Conservation (phyloP, 1,140 invertebrate species). For the Anastrepha ludens region DNA sequence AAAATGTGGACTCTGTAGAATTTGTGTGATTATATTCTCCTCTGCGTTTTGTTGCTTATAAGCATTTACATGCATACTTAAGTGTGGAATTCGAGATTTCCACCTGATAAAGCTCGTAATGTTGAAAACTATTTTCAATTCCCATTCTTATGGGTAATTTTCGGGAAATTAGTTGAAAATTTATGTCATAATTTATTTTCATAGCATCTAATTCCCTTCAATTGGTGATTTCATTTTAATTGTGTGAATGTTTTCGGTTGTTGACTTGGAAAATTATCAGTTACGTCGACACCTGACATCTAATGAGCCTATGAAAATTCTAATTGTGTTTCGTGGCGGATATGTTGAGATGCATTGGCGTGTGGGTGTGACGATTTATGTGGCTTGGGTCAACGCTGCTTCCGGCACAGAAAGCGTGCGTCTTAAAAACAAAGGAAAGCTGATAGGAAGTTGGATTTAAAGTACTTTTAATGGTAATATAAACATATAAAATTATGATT, state of each 20-base stretch:
- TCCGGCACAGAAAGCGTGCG: background rate
- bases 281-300: background rate
- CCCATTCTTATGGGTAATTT: background rate
- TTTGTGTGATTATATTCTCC: background rate
- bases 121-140: background rate
- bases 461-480: background rate
- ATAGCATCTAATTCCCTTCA: background rate
- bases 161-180: background rate
- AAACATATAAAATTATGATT: constrained; percentile 39
- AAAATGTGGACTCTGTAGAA: background rate
- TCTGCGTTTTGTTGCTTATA: background rate
- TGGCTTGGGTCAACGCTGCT: background rate
- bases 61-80: background rate
- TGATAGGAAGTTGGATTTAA: background rate
- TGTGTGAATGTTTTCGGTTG: constrained; percentile 46
- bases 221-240: constrained; percentile 40
- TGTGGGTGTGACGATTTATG: background rate
- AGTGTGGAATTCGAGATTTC: constrained; percentile 10
- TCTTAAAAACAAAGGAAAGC: background rate
- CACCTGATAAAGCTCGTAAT: background rate
- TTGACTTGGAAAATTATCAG: constrained; percentile 18
- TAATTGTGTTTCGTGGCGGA: background rate
- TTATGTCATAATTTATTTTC: constrained; percentile 22
- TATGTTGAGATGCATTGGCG: background rate
- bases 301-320: constrained; percentile 35